phyloP scores from a whole-genome alignment of 2,888 invertebrate species.

The Hedya salicella region DNA sequence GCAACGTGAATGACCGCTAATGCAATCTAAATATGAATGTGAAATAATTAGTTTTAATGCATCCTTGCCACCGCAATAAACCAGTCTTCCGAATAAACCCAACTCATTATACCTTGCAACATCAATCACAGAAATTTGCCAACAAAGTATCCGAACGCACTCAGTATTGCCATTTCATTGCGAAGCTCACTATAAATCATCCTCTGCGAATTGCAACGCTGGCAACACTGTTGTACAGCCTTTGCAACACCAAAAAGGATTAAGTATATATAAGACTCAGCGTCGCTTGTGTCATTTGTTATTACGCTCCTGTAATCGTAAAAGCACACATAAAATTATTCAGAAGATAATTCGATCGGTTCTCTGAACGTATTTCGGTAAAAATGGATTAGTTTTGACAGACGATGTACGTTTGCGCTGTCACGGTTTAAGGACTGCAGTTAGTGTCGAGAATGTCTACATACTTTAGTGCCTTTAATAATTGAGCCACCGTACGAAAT shows the following conservation, averaged over 20 bases:
- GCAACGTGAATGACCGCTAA: no score
- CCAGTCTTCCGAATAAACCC: background rate
- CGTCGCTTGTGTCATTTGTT: background rate
- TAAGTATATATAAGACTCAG: background rate
- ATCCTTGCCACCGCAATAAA: constrained; percentile 12
- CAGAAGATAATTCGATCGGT: constrained; percentile 74
- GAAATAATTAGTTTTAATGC: constrained; percentile 23
- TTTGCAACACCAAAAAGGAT: background rate
- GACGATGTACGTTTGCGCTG: constrained; percentile 29
- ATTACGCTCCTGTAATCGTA: constrained; percentile 50
- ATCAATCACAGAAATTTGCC: constrained; percentile 37
- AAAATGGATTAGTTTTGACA: constrained; percentile 48
- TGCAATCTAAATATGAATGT: background rate
- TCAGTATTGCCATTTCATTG: constrained; percentile 46
- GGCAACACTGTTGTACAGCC: constrained; percentile 59
- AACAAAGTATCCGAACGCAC: constrained; percentile 42
- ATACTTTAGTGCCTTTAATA: constrained; percentile 5
- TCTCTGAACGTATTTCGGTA: constrained; percentile 64
- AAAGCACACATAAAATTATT: constrained; percentile 66
- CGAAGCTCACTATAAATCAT: constrained; percentile 58
- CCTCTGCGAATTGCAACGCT: constrained; percentile 43
- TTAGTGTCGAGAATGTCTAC: constrained; percentile 7
- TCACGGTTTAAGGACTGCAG: constrained; percentile 17
- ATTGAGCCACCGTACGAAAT: background rate
- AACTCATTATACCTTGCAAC: constrained; percentile 17